Evolutionary conservation across 2,113 vertebrate genomes (phyloP), one percentile per base, ranked within the genome.

Genomic region (Pheucticus melanocephalus): DNA sequence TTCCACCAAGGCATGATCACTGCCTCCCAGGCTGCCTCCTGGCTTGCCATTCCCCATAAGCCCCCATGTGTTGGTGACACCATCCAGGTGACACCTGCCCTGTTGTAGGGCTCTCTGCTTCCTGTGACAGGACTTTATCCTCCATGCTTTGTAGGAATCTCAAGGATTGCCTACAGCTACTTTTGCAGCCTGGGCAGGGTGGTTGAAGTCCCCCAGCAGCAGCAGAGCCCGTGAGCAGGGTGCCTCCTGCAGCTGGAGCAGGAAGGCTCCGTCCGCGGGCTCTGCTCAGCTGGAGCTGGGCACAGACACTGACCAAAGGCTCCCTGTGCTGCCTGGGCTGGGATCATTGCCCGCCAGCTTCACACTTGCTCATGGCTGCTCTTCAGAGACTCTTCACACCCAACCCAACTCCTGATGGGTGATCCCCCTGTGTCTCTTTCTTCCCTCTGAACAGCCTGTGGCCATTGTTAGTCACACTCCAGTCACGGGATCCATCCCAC

Each of bases 201-300:
- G 30, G 19, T 6, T 23, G 50, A 47, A 56, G 50, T 47, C 7
- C 40, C 28, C 40, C 69, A 47, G 59, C 40, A 73, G 48, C 40
- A 39, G 15, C 45, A 11, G 48, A 47, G 40, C 23, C 48, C 2
- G 1, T 28, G 18, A 22, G 27, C 2, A 2, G 0, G 1, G 27
- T 28, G n/a, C 18, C n/a, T 73, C 19, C 59, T 28, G 40, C 12
- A n/a, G 35, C n/a, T 48, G 78, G 53, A n/a, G 42, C 28, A 81
- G 7, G 51, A 30, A 44, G 15, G 23, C 9, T 33, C 37, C 6
- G 1, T 15, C 22, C 7, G 1, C 4, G 11, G 28, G 5, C 9
- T 33, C n/a, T 28, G 35, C 48, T n/a, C 47, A 48, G 4, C 3
- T 2, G 5, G 42, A 45, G 15, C 35, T 20, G 16, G 31, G 21